These are phyloP conservation scores for Cyrtonyx montezumae DNA, from an alignment of 2,113 vertebrate genomes.

Conservation along the genomic window DNA sequence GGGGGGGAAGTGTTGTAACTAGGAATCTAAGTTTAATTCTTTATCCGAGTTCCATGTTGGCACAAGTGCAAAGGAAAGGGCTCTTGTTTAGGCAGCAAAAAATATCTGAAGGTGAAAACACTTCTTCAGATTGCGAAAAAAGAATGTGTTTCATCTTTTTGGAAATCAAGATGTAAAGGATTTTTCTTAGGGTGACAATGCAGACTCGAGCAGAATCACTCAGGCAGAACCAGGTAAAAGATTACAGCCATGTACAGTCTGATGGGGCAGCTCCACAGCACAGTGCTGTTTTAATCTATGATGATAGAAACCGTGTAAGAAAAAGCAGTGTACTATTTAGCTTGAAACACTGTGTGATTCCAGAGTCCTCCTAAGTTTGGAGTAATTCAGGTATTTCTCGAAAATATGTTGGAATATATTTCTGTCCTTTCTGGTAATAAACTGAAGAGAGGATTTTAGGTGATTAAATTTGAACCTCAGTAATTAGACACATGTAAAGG, in stretches of 20 bases:
- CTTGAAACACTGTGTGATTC: not conserved
- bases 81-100: constrained; percentile 52
- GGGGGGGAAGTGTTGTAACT: not conserved
- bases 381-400: not conserved
- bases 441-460: not conserved
- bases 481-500: not conserved
- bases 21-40: constrained; percentile 37
- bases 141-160: constrained; percentile 31
- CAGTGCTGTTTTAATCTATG: not conserved
- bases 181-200: constrained; percentile 1
- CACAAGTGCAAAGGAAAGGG: constrained; percentile 55
- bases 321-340: not conserved
- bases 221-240: rapidly evolving
- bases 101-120: constrained; percentile 50
- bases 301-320: not conserved
- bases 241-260: not conserved
- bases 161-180: not conserved
- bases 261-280: not conserved
- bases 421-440: not conserved
- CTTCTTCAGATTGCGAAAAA: constrained; percentile 1
- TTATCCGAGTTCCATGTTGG: constrained; percentile 55
- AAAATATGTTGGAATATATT: not conserved
- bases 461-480: not conserved
- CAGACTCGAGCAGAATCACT: not conserved
- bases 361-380: not conserved